Evolutionary conservation across 2,888 invertebrate genomes (phyloP).

Genomic region (Theodoxus fluviatilis): DNA sequence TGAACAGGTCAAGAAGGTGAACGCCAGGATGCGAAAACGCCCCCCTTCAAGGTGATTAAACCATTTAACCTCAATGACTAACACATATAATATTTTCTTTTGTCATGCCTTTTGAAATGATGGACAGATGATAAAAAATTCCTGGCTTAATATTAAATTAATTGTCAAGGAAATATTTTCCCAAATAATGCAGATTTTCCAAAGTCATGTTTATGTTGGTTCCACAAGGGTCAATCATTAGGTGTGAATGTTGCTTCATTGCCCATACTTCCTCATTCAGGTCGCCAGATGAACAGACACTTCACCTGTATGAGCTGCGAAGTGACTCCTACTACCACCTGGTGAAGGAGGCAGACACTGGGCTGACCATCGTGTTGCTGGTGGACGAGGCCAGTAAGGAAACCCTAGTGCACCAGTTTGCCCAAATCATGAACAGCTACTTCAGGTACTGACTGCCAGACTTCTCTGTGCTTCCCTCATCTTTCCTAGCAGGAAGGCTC

Average conservation of each 20-base stretch:
- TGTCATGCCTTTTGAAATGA: too few relatives aligned
- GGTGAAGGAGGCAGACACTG: conserved; percentile 89
- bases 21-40: too few relatives aligned
- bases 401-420: conserved; percentile 87
- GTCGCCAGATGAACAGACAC: conserved; percentile 47
- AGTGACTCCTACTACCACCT: conserved; percentile 95
- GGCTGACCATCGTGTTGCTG: conserved; percentile 89
- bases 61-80: too few relatives aligned
- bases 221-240: too few relatives aligned
- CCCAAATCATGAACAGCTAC: conserved; percentile 93
- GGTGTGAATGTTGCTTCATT: not conserved
- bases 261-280: conserved; percentile 34
- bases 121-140: not conserved
- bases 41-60: too few relatives aligned
- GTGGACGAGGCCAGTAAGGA: conserved; percentile 88
- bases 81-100: too few relatives aligned
- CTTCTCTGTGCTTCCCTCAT: too few relatives aligned
- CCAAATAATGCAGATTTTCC: not conserved
- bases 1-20: too few relatives aligned
- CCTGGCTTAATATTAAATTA: not conserved
- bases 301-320: conserved; percentile 82
- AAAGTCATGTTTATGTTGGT: not conserved
- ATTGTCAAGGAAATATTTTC: not conserved
- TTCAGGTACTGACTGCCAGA: conserved; percentile 88
- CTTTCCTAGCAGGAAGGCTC: too few relatives aligned